Conservation (phyloP, 1,140 invertebrate species). For the Temnothorax nylanderi region DNA sequence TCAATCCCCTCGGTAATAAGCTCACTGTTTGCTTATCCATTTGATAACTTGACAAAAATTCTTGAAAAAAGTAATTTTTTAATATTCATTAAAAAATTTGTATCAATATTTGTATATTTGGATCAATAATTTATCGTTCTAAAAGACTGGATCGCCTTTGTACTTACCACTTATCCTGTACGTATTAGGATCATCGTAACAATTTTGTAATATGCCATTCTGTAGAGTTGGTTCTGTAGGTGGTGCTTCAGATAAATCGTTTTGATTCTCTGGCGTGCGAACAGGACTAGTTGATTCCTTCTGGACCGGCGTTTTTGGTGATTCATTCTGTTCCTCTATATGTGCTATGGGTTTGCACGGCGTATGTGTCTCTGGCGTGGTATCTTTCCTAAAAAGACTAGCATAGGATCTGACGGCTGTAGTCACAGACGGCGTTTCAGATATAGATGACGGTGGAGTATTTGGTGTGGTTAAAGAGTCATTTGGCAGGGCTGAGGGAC, state of each 20-base stretch:
- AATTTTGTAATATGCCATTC: slow-evolving; percentile 70
- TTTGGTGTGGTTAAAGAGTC: slow-evolving; percentile 2
- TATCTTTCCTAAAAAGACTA: slow-evolving; percentile 70
- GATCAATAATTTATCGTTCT: background rate
- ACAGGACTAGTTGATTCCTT: slow-evolving; percentile 55
- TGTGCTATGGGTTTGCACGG: slow-evolving; percentile 28
- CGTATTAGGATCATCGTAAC: slow-evolving; percentile 87
- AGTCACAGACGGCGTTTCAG: slow-evolving; percentile 34
- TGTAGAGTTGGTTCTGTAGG: background rate
- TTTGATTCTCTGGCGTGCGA: slow-evolving; percentile 35
- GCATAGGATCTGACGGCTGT: slow-evolving; percentile 58
- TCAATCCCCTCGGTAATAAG: slow-evolving; percentile 94
- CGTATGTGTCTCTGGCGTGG: slow-evolving; percentile 10
- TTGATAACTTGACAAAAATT: slow-evolving; percentile 90
- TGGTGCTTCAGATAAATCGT: slow-evolving; percentile 16
- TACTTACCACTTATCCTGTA: slow-evolving; percentile 89
- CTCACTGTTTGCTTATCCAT: slow-evolving; percentile 91
- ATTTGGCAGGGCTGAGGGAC: slow-evolving; percentile 6
- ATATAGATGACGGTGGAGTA: slow-evolving; percentile 12
- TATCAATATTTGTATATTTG: slow-evolving; percentile 31
- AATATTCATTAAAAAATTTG: slow-evolving; percentile 49
- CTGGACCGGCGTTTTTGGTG: slow-evolving; percentile 39
- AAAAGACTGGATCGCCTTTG: slow-evolving; percentile 9
- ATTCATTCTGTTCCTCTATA: slow-evolving; percentile 21
- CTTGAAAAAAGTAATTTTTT: slow-evolving; percentile 86